phyloP scores from a whole-genome alignment of 2,113 vertebrate species.

The Cyrtonyx montezumae region DNA sequence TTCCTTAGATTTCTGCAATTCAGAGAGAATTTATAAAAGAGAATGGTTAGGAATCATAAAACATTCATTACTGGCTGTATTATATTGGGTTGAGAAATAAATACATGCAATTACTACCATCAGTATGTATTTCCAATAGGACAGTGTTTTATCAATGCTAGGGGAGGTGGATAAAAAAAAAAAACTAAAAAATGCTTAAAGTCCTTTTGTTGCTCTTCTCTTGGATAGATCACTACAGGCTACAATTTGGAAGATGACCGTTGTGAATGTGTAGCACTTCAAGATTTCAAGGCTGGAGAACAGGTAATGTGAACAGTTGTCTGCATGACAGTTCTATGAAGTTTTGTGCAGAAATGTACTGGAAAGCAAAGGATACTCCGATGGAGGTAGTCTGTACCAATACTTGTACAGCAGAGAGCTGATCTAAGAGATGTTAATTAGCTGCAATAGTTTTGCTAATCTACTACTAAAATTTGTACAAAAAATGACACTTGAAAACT shows the following conservation, averaged over 20 bases:
- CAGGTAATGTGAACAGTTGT: constrained; percentile 80
- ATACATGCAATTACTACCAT: background rate
- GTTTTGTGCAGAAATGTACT: background rate
- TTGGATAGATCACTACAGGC: constrained; percentile 92
- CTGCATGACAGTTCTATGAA: background rate
- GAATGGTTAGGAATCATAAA: background rate
- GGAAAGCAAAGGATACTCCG: background rate
- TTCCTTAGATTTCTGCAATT: background rate
- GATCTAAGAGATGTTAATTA: background rate
- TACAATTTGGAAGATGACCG: constrained; percentile 99
- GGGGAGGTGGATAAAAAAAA: background rate
- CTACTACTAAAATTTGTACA: background rate
- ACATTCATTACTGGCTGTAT: background rate
- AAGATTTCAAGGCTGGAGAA: constrained; percentile 90
- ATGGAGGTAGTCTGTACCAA: background rate
- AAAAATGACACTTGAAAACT: background rate
- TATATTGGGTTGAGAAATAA: background rate
- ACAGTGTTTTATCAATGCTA: background rate
- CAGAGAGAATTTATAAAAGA: background rate
- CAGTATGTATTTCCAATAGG: background rate
- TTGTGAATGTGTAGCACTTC: constrained; percentile 94
- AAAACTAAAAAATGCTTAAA: background rate
- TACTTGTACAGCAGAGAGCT: background rate
- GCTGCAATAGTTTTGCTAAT: background rate
- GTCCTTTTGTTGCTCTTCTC: constrained; percentile 5